Percentiles rank a stretch among this genome's conserved stretches.
These are phyloP conservation scores for Spisula subtruncata DNA, from an alignment of 2,888 invertebrate species.

Conservation along the genomic window DNA sequence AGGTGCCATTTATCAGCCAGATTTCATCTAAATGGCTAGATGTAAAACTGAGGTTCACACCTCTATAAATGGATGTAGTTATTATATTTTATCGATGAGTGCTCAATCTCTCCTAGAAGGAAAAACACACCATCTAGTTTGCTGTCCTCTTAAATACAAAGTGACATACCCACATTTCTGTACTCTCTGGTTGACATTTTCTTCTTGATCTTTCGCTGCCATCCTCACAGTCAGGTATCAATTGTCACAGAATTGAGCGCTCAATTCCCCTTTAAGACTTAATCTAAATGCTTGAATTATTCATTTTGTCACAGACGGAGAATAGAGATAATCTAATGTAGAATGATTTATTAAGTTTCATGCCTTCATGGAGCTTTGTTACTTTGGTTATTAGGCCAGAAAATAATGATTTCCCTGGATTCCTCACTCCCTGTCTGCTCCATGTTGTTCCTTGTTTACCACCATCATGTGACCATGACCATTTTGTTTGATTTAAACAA, in stretches of 20 bases:
- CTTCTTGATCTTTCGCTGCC: not conserved
- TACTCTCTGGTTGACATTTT: not conserved
- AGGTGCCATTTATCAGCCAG: too few relatives aligned
- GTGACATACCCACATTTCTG: slow-evolving; percentile 9
- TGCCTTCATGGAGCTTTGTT: slow-evolving; percentile 4
- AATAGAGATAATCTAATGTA: slow-evolving; percentile 22
- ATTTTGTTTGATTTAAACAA: too few relatives aligned
- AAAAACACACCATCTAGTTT: not conserved
- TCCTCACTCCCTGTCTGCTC: too few relatives aligned
- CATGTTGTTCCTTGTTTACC: too few relatives aligned
- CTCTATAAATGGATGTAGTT: too few relatives aligned
- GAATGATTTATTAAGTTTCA: slow-evolving; percentile 17
- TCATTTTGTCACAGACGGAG: slow-evolving; percentile 1
- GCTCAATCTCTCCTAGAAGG: too few relatives aligned
- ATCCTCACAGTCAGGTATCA: not conserved
- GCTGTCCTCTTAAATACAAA: not conserved
- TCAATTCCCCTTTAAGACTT: slow-evolving; percentile 31
- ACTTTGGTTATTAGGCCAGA: not conserved
- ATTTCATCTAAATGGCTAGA: too few relatives aligned
- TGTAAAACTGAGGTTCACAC: too few relatives aligned
- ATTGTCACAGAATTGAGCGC: slow-evolving; percentile 17
- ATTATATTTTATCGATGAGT: too few relatives aligned
- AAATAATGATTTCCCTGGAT: too few relatives aligned
- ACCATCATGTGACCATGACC: too few relatives aligned
- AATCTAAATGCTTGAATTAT: slow-evolving; percentile 25